phyloP scores from a whole-genome alignment of 37 sponge, comb jelly and placozoan species.

The Eunapius fragilis region DNA sequence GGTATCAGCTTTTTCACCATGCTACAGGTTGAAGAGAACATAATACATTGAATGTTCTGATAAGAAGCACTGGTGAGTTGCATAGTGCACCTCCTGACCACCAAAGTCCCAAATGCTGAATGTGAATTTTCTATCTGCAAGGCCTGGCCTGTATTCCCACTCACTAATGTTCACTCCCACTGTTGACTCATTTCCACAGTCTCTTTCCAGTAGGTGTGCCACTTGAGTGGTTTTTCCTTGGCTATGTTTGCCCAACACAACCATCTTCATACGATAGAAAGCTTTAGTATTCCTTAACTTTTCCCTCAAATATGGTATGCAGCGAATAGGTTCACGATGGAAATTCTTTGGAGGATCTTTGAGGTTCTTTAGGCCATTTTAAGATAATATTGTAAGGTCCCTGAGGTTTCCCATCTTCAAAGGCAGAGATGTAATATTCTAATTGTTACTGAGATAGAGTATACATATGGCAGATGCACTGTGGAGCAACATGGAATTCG shows the following conservation, averaged over 20 bases:
- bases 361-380: neutral
- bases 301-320: neutral
- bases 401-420: neutral
- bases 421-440: neutral
- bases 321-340: neutral
- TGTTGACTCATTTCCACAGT: neutral
- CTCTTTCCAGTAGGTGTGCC: neutral
- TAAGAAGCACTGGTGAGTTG: slow-evolving; percentile 83
- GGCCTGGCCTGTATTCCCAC: slow-evolving; percentile 28
- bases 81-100: slow-evolving; percentile 75
- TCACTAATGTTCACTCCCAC: slow-evolving; percentile 52
- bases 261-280: neutral
- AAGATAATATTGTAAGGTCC: neutral
- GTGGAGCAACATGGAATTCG: neutral
- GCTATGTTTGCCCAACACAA: neutral
- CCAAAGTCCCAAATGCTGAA: slow-evolving; percentile 88
- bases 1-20: slow-evolving; percentile 53
- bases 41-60: slow-evolving; percentile 70
- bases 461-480: neutral
- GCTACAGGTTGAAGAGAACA: slow-evolving; percentile 58
- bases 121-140: slow-evolving; percentile 31
- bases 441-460: neutral
- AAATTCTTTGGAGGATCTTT: neutral
- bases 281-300: neutral
- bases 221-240: neutral